phyloP scores from a whole-genome alignment of 1,140 invertebrate genomes.

The Cydia amplana region DNA sequence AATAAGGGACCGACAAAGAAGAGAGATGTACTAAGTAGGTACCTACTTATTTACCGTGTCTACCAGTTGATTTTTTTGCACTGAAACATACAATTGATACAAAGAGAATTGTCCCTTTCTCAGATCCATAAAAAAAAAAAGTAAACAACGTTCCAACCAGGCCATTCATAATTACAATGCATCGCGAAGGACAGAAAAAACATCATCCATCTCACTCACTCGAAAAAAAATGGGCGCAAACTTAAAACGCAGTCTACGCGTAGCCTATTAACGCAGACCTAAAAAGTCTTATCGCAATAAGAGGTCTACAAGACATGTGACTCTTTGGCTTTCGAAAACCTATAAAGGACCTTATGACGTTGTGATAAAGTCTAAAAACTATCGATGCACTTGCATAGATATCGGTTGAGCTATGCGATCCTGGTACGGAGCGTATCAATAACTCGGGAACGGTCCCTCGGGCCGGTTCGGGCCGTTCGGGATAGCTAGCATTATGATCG shows the following conservation, averaged over 20 bases:
- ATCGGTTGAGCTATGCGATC: neutral
- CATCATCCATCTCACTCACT: neutral
- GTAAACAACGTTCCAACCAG: neutral
- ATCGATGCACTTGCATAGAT: neutral
- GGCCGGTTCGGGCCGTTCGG: neutral
- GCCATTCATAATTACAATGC: neutral
- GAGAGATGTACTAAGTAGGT: too few relatives aligned
- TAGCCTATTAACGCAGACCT: neutral
- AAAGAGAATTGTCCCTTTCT: neutral
- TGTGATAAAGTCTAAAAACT: neutral
- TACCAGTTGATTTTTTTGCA: too few relatives aligned
- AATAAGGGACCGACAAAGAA: too few relatives aligned
- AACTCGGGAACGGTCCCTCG: slow-evolving; percentile 6
- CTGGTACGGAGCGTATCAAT: slow-evolving; percentile 14
- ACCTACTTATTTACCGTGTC: too few relatives aligned
- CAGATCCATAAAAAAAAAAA: neutral
- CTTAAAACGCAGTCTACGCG: neutral
- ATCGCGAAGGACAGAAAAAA: neutral
- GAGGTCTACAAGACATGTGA: too few relatives aligned
- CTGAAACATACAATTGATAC: too few relatives aligned
- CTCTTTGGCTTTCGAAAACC: too few relatives aligned
- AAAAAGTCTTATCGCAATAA: neutral
- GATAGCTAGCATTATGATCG: neutral
- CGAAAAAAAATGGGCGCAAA: neutral
- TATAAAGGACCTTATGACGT: neutral